A percentile compares a stretch with the other conserved stretches of the same genome.
Evolutionary conservation across 2,113 vertebrate genomes (phyloP).

Genomic region (Chelonoidis abingdonii): DNA sequence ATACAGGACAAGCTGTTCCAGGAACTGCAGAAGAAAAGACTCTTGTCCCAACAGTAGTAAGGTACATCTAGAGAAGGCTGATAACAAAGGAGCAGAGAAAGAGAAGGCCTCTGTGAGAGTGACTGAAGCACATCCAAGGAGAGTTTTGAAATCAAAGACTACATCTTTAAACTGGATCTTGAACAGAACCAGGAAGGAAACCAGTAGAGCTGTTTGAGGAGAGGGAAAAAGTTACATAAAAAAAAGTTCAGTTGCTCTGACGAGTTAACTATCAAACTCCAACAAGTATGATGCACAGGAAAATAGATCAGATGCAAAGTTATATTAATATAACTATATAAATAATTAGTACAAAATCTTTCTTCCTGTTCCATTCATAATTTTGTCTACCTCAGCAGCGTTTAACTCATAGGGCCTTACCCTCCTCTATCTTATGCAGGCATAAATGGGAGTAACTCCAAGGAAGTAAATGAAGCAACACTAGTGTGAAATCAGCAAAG

Average conservation of each 20-base stretch:
- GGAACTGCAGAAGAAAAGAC: neutral
- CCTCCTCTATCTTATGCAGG: neutral
- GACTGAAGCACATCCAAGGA: neutral
- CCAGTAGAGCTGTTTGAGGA: neutral
- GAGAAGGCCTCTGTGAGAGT: neutral
- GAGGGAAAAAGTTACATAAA: neutral
- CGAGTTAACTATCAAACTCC: neutral
- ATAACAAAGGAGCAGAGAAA: neutral
- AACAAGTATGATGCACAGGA: neutral
- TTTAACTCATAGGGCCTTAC: neutral
- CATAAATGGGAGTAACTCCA: fast-evolving
- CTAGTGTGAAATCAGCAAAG: neutral
- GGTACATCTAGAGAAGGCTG: neutral
- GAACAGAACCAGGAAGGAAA: neutral
- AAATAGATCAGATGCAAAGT: neutral
- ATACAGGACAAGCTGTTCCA: conserved; percentile 12
- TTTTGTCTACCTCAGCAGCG: neutral
- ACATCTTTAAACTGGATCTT: conserved; percentile 38
- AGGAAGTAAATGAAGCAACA: neutral
- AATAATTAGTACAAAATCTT: neutral
- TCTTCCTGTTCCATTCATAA: neutral
- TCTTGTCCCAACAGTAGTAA: neutral
- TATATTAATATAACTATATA: neutral
- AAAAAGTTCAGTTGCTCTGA: neutral
- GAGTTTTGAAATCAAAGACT: fast-evolving